Evolutionary conservation across 2,888 invertebrate genomes (phyloP).

Genomic region (Archips xylosteana): DNA sequence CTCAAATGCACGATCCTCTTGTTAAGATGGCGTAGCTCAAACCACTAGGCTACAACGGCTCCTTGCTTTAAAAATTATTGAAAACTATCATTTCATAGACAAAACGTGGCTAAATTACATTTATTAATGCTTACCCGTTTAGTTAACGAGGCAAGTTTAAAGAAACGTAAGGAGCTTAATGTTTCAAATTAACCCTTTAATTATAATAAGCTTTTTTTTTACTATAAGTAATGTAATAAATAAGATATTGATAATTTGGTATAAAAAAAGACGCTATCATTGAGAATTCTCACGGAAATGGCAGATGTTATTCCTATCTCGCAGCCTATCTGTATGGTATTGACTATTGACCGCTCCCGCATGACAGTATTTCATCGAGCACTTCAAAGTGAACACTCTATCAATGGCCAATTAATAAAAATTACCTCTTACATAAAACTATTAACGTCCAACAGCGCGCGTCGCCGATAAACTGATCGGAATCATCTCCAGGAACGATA

Average conservation of each 20-base stretch:
- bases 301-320: constrained; percentile 30
- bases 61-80: too few species aligned
- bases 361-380: constrained; percentile 63
- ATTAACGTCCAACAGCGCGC: constrained; percentile 77
- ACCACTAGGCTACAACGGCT: too few species aligned
- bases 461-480: constrained; percentile 77
- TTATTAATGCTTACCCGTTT: too few species aligned
- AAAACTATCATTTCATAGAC: too few species aligned
- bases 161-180: neutral
- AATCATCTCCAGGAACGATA: constrained; percentile 73
- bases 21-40: too few species aligned
- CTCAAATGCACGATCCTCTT: too few species aligned
- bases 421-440: constrained; percentile 79
- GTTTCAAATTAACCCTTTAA: neutral
- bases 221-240: too few species aligned
- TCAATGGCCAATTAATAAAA: constrained; percentile 82
- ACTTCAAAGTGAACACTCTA: constrained; percentile 59
- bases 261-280: constrained; percentile 1
- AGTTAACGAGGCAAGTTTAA: neutral
- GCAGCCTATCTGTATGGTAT: constrained; percentile 7
- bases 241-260: neutral
- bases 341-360: constrained; percentile 64
- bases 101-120: too few species aligned
- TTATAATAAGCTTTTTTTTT: neutral
- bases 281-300: constrained; percentile 27